Evolutionary conservation across 1,140 invertebrate species (phyloP).

Genomic region (Caenorhabditis tropicalis): DNA sequence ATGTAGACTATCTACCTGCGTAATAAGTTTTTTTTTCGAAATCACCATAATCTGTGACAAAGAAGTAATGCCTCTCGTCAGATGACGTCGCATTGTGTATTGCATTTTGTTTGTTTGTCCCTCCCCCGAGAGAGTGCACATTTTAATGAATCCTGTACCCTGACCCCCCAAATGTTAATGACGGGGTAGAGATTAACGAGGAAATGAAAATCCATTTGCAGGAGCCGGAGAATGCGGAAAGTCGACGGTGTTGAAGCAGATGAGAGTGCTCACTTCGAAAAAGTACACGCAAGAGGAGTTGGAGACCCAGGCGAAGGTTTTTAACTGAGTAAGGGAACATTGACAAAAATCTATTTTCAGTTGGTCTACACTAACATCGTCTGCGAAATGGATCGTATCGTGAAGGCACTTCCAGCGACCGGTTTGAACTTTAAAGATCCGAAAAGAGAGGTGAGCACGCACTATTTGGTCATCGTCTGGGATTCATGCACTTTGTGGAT

Average conservation of each 20-base stretch:
- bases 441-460: conserved; percentile 48
- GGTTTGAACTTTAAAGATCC: conserved; percentile 36
- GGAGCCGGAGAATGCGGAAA: conserved; percentile 63
- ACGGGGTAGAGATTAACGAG: no score
- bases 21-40: no score
- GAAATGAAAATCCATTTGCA: conserved; percentile 2
- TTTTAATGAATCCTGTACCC: no score
- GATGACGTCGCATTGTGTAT: conserved; percentile 2
- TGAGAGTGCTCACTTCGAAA: conserved; percentile 86
- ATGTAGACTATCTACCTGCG: no score
- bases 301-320: conserved; percentile 82
- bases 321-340: not conserved
- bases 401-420: conserved; percentile 53
- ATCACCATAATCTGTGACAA: not conserved
- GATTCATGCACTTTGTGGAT: no score
- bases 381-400: conserved; percentile 56
- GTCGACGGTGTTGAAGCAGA: conserved; percentile 60
- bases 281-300: conserved; percentile 90
- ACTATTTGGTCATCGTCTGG: no score
- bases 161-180: no score
- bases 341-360: conserved; percentile 1
- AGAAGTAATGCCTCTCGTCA: not conserved
- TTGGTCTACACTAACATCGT: conserved; percentile 88
- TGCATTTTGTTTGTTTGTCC: conserved; percentile 24
- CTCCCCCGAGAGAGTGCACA: not conserved